Percentiles rank a stretch among this genome's conserved stretches.
Conservation (phyloP, 2,113 vertebrate species). For the Aramus guarauna region DNA sequence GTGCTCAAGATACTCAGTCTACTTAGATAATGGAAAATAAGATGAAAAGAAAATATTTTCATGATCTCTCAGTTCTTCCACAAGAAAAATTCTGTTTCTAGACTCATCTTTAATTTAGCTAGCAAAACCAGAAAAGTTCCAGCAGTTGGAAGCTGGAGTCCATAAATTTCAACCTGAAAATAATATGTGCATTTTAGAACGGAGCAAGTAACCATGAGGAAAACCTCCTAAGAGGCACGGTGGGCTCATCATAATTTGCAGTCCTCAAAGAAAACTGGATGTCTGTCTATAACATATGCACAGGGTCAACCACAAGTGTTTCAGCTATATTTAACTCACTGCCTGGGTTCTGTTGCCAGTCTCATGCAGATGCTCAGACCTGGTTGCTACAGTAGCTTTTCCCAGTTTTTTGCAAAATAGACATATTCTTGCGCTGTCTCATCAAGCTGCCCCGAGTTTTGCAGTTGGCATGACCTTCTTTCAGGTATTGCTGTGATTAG, state of each 20-base stretch:
- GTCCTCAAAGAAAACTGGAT: background rate
- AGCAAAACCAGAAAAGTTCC: background rate
- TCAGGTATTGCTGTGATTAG: background rate
- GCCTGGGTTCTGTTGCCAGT: background rate
- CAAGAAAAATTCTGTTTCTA: background rate
- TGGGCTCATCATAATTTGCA: background rate
- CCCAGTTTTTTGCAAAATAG: background rate
- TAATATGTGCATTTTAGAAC: background rate
- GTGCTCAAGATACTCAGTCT: background rate
- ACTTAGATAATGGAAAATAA: background rate
- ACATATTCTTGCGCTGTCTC: fast-evolving
- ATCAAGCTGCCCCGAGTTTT: background rate
- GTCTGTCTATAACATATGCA: background rate
- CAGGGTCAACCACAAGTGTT: background rate
- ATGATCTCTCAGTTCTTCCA: background rate
- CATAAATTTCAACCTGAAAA: background rate
- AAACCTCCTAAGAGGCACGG: background rate
- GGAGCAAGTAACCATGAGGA: background rate
- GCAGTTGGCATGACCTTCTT: background rate
- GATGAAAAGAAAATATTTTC: background rate
- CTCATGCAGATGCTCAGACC: background rate
- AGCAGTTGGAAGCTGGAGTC: background rate
- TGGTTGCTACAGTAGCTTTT: background rate
- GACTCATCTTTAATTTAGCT: background rate
- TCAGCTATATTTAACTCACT: background rate